Conservation (phyloP, 1,140 invertebrate genomes). For the Papilio xuthus region DNA sequence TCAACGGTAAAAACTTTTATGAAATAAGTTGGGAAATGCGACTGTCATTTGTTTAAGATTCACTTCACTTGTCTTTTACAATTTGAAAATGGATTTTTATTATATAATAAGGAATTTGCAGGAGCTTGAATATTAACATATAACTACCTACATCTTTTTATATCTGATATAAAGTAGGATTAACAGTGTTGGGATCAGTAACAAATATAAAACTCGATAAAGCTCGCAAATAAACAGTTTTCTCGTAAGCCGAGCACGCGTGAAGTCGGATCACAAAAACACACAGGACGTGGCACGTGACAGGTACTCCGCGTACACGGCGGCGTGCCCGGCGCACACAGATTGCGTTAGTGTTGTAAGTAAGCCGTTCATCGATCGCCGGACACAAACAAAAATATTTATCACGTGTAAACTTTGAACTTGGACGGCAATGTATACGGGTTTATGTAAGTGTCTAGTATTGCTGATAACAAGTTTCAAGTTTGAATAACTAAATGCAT, state of each 20-base stretch:
- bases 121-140: too few species aligned
- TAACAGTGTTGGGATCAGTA: background rate
- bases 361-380: conserved; percentile 39
- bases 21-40: too few species aligned
- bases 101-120: too few species aligned
- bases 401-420: conserved; percentile 36
- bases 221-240: conserved; percentile 8
- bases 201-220: conserved; percentile 22
- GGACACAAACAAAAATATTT: conserved; percentile 43
- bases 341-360: conserved; percentile 44
- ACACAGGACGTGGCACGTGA: conserved; percentile 34
- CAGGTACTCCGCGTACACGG: conserved; percentile 38
- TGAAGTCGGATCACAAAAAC: conserved; percentile 21
- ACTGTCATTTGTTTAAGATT: too few species aligned
- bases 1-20: too few species aligned
- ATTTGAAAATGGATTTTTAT: too few species aligned
- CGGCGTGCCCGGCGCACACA: conserved; percentile 25
- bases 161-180: background rate
- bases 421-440: background rate
- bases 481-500: too few species aligned
- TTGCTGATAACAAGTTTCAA: background rate
- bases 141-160: too few species aligned
- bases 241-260: conserved; percentile 6
- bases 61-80: too few species aligned
- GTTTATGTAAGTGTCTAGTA: background rate